Evolutionary conservation across 2,888 invertebrate species (phyloP).

Genomic region (Dicycla oo): DNA sequence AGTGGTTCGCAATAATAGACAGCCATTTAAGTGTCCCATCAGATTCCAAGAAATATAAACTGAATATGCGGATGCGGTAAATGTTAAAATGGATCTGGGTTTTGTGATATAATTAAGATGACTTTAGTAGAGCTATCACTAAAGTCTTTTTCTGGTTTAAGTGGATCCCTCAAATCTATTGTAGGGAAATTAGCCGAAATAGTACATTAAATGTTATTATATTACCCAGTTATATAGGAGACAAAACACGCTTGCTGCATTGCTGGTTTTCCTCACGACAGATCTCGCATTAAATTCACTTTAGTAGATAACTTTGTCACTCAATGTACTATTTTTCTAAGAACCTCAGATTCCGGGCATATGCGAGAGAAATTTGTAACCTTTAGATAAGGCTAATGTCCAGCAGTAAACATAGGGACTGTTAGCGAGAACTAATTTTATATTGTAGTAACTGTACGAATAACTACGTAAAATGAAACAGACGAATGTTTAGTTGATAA

Average conservation of each 20-base stretch:
- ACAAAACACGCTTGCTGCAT: not conserved
- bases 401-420: not conserved
- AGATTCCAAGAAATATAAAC: slow-evolving; percentile 3
- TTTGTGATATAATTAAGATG: not conserved
- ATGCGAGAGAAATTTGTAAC: too few species aligned
- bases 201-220: not conserved
- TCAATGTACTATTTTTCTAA: not conserved
- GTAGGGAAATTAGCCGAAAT: not conserved
- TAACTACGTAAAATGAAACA: slow-evolving; percentile 6
- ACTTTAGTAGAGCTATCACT: not conserved
- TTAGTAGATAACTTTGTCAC: not conserved
- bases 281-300: too few species aligned
- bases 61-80: not conserved
- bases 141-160: not conserved
- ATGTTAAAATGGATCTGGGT: not conserved
- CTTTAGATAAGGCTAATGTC: not conserved
- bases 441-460: slow-evolving; percentile 8
- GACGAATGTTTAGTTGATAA: slow-evolving; percentile 31
- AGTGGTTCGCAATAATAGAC: slow-evolving; percentile 21
- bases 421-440: slow-evolving; percentile 20
- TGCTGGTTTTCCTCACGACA: not conserved
- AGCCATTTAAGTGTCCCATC: not conserved
- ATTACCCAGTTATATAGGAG: not conserved
- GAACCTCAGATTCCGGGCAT: not conserved
- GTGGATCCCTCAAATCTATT: not conserved